These are phyloP conservation scores for Sphinx pinastri DNA, from an alignment of 2,888 invertebrate species.

Conservation along the genomic window DNA sequence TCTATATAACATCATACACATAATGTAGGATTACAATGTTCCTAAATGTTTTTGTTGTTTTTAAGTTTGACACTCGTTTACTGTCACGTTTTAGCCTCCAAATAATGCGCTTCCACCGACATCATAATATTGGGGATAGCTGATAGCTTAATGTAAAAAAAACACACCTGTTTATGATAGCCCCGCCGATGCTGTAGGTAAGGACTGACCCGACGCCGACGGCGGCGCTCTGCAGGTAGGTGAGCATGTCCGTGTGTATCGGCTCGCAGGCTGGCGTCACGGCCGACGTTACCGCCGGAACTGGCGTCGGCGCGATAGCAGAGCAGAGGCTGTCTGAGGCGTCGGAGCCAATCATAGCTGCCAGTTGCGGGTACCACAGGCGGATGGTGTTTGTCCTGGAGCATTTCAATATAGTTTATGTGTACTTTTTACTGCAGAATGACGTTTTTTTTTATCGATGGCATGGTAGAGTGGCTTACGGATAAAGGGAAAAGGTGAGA, in stretches of 20 bases:
- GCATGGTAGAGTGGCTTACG: no score
- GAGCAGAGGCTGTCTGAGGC: slow-evolving; percentile 63
- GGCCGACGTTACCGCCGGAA: slow-evolving; percentile 29
- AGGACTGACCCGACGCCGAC: slow-evolving; percentile 86
- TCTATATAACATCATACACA: neutral
- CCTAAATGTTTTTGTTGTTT: no score
- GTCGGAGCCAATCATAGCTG: slow-evolving; percentile 85
- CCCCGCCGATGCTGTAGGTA: slow-evolving; percentile 85
- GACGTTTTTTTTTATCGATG: no score
- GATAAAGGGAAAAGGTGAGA: no score
- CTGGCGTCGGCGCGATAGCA: slow-evolving; percentile 60
- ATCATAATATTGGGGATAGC: no score
- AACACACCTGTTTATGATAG: slow-evolving; percentile 64
- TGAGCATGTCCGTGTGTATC: slow-evolving; percentile 82
- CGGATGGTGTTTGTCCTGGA: slow-evolving; percentile 90
- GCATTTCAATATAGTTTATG: slow-evolving; percentile 31
- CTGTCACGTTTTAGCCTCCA: no score
- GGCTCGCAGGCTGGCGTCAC: slow-evolving; percentile 56
- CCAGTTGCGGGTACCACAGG: slow-evolving; percentile 94
- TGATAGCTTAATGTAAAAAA: neutral
- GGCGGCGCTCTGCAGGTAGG: slow-evolving; percentile 88
- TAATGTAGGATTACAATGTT: neutral
- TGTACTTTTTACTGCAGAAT: neutral
- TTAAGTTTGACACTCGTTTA: no score
- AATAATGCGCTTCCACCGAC: no score